Base-by-base conservation (phyloP, 2,888 invertebrate species). In the Drosophila meridiana region DNA sequence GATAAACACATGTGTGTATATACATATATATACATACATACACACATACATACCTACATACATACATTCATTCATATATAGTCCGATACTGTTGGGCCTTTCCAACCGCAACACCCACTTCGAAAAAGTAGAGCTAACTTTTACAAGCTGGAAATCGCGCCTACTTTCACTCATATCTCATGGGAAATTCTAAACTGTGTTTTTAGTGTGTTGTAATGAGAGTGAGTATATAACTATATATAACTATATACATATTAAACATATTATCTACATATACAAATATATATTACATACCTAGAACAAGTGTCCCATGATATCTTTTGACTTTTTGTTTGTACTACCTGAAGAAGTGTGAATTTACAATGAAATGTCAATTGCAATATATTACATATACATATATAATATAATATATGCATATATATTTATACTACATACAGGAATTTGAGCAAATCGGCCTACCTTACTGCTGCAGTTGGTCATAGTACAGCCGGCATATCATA, bases 121-220 rank as follows among this genome's bases (percentile, higher is more conserved):
- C 28, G 67, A 26, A 57, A 57, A 36, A 50, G n/a, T 26, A 34
- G 30, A n/a, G 60, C 62, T 63, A 73, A 57, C 80, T 52, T 52
- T 20, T 9, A 32, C 4, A 78, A 80, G 50, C 32, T 50, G 76
- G 80, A 82, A 84, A 66, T 69, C 52, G 66, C 56, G 78, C 70
- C 77, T 74, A 66, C 58, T 68, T 66, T 61, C 45, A 38, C 68
- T 52, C 63, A 53, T 55, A 63, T 69, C 85, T 69, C 84, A 58
- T 72, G 86, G 83, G 85, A 79, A 78, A 73, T 68, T 64, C 68
- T 70, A 73, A 73, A 73, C 75, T 64, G 52, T 59, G 61, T 47
- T 73, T 53, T 77, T 48, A 64, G 28, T 69, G 45, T 28, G 36
- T 9, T 53, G 40, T 47, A 69, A 53, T 69, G 53, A 52, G 50